Percentiles rank a stretch among this genome's conserved stretches.
Conservation (phyloP, 2,797 vertebrate species). For the Poecile montanus region DNA sequence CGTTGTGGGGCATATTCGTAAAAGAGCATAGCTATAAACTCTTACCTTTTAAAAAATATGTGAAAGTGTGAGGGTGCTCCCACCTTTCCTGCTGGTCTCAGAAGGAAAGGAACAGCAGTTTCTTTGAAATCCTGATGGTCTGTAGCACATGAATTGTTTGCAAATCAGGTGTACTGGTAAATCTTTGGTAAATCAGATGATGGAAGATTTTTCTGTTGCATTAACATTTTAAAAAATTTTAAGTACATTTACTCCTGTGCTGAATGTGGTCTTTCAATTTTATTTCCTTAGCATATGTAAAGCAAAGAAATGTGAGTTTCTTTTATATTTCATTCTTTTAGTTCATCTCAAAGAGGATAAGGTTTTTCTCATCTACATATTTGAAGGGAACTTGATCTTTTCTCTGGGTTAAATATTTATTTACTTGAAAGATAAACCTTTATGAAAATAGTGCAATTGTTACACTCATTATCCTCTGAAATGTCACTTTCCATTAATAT, state of each 20-base stretch:
- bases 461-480: background rate
- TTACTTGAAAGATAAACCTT: background rate
- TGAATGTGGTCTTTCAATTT: background rate
- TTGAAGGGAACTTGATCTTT: background rate
- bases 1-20: background rate
- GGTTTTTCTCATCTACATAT: background rate
- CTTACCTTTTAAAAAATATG: background rate
- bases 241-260: background rate
- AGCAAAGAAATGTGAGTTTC: background rate
- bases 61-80: background rate
- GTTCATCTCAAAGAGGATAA: background rate
- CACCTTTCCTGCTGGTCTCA: background rate
- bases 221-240: rapidly evolving
- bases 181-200: background rate
- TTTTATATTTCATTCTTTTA: background rate
- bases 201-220: background rate
- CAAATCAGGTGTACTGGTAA: background rate
- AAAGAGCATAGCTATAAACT: background rate
- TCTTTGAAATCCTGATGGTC: background rate
- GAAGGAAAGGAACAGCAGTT: background rate
- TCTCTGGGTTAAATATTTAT: background rate
- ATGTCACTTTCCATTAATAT: background rate
- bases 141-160: background rate
- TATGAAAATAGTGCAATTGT: background rate
- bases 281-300: background rate